phyloP scores from a whole-genome alignment of 2,888 invertebrate species.

The Lepetodrilus schrolli region DNA sequence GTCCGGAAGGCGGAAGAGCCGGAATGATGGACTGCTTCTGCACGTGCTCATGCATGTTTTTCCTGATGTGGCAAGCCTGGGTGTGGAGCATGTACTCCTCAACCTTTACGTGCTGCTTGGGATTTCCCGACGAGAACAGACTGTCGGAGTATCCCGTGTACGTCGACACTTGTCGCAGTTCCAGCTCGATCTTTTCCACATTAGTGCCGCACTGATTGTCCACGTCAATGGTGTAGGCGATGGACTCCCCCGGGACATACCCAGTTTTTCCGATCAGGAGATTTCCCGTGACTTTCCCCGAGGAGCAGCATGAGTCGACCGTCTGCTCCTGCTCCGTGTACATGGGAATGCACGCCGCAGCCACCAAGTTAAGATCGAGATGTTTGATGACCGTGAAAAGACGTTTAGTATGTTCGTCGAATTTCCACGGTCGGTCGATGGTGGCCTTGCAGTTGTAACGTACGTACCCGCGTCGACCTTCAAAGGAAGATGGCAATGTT shows the following conservation, averaged over 20 bases:
- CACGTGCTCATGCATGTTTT: conserved; percentile 88
- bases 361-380: conserved; percentile 58
- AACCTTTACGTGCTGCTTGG: conserved; percentile 63
- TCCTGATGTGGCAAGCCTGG: conserved; percentile 87
- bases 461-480: conserved; percentile 80
- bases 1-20: conserved; percentile 93
- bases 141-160: conserved; percentile 59
- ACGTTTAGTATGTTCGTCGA: conserved; percentile 87
- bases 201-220: conserved; percentile 89
- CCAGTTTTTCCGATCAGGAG: conserved; percentile 93
- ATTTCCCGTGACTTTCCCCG: conserved; percentile 88
- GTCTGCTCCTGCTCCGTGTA: conserved; percentile 76
- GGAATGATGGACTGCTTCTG: conserved; percentile 93
- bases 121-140: conserved; percentile 80
- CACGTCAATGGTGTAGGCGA: conserved; percentile 88
- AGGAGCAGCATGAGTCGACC: conserved; percentile 79
- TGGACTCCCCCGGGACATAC: conserved; percentile 94
- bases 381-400: conserved; percentile 83
- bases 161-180: conserved; percentile 83
- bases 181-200: conserved; percentile 88
- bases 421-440: conserved; percentile 88
- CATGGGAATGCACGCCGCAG: conserved; percentile 56
- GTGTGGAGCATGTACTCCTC: conserved; percentile 79
- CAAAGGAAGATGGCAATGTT: conserved; percentile 68
- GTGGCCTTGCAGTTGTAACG: conserved; percentile 88